These are phyloP conservation scores for Phylloscopus whistleri DNA, from an alignment of 2,113 vertebrate species.

Conservation along the genomic window DNA sequence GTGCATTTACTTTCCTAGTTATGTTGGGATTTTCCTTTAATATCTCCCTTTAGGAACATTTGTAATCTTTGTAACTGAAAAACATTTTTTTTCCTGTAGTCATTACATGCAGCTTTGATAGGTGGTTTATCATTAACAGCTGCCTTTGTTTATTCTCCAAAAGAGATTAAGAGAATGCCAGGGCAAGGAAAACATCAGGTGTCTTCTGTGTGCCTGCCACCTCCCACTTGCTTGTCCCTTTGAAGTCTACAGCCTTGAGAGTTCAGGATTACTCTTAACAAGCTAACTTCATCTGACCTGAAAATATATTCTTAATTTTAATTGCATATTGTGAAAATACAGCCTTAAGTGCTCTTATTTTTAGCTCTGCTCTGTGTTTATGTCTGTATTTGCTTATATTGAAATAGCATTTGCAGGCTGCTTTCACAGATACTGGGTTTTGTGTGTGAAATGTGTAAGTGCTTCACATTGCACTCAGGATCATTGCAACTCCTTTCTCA, in stretches of 20 bases:
- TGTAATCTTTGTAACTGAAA: neutral
- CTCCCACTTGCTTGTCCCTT: neutral
- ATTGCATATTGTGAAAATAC: neutral
- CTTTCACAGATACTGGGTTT: neutral
- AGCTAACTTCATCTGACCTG: neutral
- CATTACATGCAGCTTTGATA: neutral
- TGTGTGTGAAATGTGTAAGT: neutral
- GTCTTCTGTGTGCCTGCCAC: neutral
- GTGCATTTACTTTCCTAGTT: neutral
- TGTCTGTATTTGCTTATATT: neutral
- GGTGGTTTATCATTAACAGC: conserved; percentile 5
- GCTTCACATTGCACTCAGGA: neutral
- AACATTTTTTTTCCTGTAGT: neutral
- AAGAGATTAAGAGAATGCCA: neutral
- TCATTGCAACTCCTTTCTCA: neutral
- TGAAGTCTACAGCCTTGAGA: neutral
- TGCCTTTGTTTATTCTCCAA: conserved; percentile 30
- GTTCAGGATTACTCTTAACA: neutral
- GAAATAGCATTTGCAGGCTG: neutral
- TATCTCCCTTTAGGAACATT: neutral
- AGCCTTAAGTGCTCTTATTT: neutral
- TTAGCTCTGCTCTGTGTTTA: neutral
- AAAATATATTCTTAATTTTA: neutral
- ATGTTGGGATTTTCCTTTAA: neutral
- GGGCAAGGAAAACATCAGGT: neutral